Evolutionary conservation across 1,140 invertebrate genomes (phyloP).

Genomic region (Cydia splendana): DNA sequence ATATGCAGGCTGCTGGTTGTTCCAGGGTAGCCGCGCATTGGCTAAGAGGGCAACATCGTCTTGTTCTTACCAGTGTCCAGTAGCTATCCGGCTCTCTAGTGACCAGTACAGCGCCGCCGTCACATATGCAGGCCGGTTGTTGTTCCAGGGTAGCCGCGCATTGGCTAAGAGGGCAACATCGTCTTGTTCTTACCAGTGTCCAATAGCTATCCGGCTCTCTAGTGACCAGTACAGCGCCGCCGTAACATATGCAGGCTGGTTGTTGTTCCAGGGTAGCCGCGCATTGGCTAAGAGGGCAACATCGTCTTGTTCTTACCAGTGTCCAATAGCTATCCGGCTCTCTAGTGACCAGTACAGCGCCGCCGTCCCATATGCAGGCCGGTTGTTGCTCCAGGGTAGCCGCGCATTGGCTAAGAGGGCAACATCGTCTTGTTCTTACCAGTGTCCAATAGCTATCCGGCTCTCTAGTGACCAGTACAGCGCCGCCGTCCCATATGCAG

Average conservation of each 20-base stretch:
- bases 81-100: not conserved
- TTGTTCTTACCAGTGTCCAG: no score
- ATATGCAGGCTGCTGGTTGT: not conserved
- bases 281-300: not conserved
- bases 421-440: not conserved
- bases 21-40: not conserved
- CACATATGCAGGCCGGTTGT: not conserved
- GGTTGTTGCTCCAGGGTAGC: no score
- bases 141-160: not conserved
- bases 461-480: not conserved
- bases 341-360: not conserved
- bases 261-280: not conserved
- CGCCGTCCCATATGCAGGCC: constrained; percentile 4
- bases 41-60: not conserved
- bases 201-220: not conserved
- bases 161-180: not conserved
- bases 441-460: not conserved
- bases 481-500: constrained; percentile 6
- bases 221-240: not conserved
- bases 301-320: not conserved
- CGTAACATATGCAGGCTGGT: not conserved
- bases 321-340: not conserved
- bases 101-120: constrained; percentile 1
- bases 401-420: not conserved
- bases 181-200: no score